Base-by-base conservation (phyloP, 2,113 vertebrate genomes). In the Gadus chalcogrammus region DNA sequence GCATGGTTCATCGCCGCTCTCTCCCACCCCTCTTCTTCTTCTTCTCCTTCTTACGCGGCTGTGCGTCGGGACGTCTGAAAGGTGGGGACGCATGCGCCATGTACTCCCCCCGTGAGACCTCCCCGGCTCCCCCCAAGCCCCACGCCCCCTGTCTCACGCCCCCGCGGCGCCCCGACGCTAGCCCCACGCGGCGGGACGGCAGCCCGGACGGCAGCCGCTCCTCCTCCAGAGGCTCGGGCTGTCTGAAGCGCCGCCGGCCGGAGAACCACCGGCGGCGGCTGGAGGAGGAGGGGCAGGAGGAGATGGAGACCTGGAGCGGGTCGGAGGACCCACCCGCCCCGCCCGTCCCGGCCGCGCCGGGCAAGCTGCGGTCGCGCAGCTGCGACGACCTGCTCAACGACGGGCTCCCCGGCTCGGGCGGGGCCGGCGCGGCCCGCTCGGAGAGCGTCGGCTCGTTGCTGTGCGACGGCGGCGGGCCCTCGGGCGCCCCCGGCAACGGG, bases 81-180 rank as follows among this genome's bases (percentile, higher is more conserved):
- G 97, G 94, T 96, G 96, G 96, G 94, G 94, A 94, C 88, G 90
- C 92, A 94, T 95, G 93, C 91, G 92, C 91, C 91, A 89, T 92
- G 81, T 94, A 92, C 86, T 92, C 93, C 80, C 90, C 94, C 88
- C 93, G 92, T 88, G 91, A 95, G 90, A 93, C 91, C 88, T 94
- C 90, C 83, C 92, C 93, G 79, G 93, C 92, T 91, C 88, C 92
- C 42, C 42, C 42, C 42, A 48, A 48, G 84, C 90, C 89, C 84
- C 89, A 90, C 73, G 81, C 79, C 84, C 89, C 93, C 87, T 93
- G 86, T 82, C 84, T 82, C 67, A 91, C 94, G 83, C 91, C 93
- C 87, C 91, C 92, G 79, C 89, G 82, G 81, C 91, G 91, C 91
- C n/a, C 11, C 3, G n/a, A 17, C 15, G 16, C 55, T 5, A 58